Evolutionary conservation across 1,140 invertebrate species (phyloP), one percentile per base, ranked within the genome.

Genomic region (Halotydeus destructor): DNA sequence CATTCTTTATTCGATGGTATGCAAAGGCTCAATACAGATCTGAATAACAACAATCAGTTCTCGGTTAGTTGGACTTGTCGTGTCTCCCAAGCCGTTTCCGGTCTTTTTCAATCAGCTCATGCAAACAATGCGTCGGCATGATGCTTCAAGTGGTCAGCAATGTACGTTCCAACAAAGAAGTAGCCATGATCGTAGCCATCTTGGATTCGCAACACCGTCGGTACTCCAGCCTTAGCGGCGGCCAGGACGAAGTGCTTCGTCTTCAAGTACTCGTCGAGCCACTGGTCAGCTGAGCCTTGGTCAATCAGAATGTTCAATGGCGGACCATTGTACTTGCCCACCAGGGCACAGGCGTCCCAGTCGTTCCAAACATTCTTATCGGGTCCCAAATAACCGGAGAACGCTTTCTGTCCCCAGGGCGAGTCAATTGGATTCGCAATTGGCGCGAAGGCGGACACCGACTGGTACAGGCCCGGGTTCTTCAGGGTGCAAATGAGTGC

Each of bases 121-220:
- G n/a, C n/a, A n/a, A n/a, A 22, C 28, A 46, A 33, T 14, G 39
- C 38, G 2, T 38, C 24, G 9, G 46, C 3, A 31, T 93, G 86
- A 60, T 86, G 79, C 49, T 72, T 71, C 48, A 99, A 72, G 61
- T 99, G 93, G 55, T 97, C 86, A 34, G 72, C 78, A 32, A 98
- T 78, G 58, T 86, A 98, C 0, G 83, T 75, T 3, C 82, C 65
- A 49, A 98, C 81, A 55, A 91, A 97, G 56, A 74, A 97, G 54
- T 96, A 99, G 38, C 81, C 79, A 59, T 98, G 93, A 62, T 97
- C 88, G 59, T 96, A 98, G 12, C 75, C 81, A 55, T 84, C 76
- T 14, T 83, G 73, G 56, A 76, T 68, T 50, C 83, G 72, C 12
- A 82, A 66, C 38, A 75, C 69, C 0, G 81, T 63, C 23, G 75